Evolutionary conservation across 1,140 invertebrate genomes (phyloP), one percentile per base, ranked within the genome.

Genomic region (Penaeus chinensis): DNA sequence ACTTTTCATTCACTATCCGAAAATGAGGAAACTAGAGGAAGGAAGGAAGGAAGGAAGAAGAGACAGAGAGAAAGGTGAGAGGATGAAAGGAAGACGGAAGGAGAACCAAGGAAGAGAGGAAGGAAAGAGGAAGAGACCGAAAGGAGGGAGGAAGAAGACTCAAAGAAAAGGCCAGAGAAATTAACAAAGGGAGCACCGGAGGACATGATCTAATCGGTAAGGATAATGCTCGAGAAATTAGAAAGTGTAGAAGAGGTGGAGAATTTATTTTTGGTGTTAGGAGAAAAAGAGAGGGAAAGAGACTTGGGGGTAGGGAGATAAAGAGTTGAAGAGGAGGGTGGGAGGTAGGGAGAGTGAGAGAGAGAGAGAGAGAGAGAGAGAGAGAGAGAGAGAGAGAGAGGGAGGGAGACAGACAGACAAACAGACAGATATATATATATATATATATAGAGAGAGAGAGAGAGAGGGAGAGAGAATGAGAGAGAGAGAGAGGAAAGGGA

Each of bases 191-290:
- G 7, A 8, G 37, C 37, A 42, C 37, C 37, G 37, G 37, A 42
- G 37, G 37, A 42, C 7, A 42, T 42, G 7, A 42, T 42, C 37
- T 42, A 42, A 42, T 47, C 16, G 42, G 13, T 32, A 10, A n/a
- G 22, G 19, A 82, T 83, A n/a, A 42, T 79, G 32, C 65, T 82
- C n/a, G 85, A 80, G 47, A 87, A 47, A 69, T 27, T 71, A 24
- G 18, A 13, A 11, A 69, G 80, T 27, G 65, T 61, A 60, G 63
- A 62, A 37, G 61, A 82, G 27, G 78, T 22, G 18, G 61, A n/a
- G 27, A 80, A 63, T 20, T 76, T 60, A 54, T 32, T 71, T 32
- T 71, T 10, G 10, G 11, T 0, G 63, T 22, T 13, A 27, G 27
- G 65, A 66, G 65, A 66, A 16, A 66, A 27, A 66, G 65, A 66